Percentiles rank a stretch among this genome's conserved stretches.
These are phyloP conservation scores for Lycia hirtaria DNA, from an alignment of 2,888 invertebrate species.

Conservation along the genomic window DNA sequence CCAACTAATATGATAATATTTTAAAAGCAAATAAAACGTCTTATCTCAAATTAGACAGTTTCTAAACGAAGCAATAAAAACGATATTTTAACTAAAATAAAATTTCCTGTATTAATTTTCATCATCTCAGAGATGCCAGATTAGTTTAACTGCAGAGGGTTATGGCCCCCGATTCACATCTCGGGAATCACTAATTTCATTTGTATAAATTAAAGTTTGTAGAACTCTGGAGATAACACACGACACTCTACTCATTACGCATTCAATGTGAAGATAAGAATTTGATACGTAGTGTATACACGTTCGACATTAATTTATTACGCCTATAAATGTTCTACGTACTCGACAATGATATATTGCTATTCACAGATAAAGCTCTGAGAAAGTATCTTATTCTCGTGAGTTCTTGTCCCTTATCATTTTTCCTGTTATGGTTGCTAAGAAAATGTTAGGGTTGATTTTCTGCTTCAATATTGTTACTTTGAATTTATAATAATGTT, in stretches of 20 bases:
- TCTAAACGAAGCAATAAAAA: constrained; percentile 17
- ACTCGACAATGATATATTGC: constrained; percentile 54
- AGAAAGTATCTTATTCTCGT: constrained; percentile 36
- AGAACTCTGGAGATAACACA: constrained; percentile 34
- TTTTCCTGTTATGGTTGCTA: constrained; percentile 31
- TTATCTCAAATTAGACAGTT: constrained; percentile 5
- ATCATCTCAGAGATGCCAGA: constrained; percentile 19
- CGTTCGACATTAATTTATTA: constrained; percentile 43
- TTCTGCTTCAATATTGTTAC: constrained; percentile 17
- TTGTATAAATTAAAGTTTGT: constrained; percentile 40
- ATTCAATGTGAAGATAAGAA: constrained; percentile 42
- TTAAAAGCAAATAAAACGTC: constrained; percentile 9
- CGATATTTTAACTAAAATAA: constrained; percentile 11
- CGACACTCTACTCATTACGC: constrained; percentile 36
- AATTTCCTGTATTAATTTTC: constrained; percentile 20
- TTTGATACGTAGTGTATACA: constrained; percentile 40
- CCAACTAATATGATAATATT: constrained; percentile 1
- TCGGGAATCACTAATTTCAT: constrained; percentile 27
- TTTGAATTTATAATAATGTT: neutral
- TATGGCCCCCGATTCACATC: constrained; percentile 17
- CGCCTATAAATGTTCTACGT: constrained; percentile 52
- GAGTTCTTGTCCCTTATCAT: constrained; percentile 46
- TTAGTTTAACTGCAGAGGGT: constrained; percentile 20
- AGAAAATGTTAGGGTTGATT: constrained; percentile 18
- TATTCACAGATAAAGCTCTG: constrained; percentile 27